A percentile compares a stretch with the other conserved stretches of the same genome.
These are phyloP conservation scores for Hemiprocne comata DNA, from an alignment of 2,113 vertebrate species.

Conservation along the genomic window DNA sequence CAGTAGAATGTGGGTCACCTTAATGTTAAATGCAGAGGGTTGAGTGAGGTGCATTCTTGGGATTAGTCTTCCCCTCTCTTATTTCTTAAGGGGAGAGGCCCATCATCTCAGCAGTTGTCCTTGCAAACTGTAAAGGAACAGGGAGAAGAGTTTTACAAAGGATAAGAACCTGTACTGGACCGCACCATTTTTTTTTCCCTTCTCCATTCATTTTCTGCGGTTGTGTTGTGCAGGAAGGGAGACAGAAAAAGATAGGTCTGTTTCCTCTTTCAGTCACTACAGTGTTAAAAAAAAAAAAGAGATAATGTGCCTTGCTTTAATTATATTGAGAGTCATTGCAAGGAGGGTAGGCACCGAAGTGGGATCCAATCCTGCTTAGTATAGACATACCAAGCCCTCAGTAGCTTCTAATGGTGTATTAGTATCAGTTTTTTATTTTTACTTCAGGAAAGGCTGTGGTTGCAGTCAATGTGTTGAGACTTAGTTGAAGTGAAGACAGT, in stretches of 20 bases:
- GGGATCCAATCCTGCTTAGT: neutral
- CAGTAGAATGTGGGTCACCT: neutral
- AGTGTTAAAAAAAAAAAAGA: neutral
- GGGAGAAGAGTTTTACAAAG: neutral
- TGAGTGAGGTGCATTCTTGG: neutral
- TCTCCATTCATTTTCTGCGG: neutral
- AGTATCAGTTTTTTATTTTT: neutral
- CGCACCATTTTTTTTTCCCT: neutral
- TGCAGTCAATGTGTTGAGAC: neutral
- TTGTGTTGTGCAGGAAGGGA: neutral
- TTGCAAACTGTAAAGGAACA: neutral
- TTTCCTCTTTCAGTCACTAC: neutral
- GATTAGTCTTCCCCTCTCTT: neutral
- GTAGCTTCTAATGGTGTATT: neutral
- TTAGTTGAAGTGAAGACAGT: neutral
- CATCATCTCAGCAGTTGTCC: accelerated
- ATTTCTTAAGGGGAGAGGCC: neutral
- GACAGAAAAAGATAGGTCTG: neutral
- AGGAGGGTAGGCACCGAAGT: neutral
- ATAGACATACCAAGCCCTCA: neutral
- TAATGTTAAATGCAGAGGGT: neutral
- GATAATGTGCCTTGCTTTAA: neutral
- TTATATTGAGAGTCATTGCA: neutral
- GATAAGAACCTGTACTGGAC: neutral
- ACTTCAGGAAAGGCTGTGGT: neutral